Evolutionary conservation across 1,140 invertebrate species (phyloP), one percentile per base, ranked within the genome.

Genomic region (Oryzaephilus surinamensis): DNA sequence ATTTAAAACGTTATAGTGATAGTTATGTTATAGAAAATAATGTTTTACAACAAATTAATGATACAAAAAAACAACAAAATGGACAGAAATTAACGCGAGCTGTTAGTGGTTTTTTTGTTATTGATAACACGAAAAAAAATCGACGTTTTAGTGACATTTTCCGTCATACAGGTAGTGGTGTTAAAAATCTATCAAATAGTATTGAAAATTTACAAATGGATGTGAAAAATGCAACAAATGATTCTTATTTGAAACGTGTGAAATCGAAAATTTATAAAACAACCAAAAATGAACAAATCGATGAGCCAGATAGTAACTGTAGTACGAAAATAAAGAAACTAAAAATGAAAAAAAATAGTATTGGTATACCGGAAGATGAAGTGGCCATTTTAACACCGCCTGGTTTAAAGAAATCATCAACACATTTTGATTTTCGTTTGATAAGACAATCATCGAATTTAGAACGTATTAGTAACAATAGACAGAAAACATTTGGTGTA

Each of bases 371-470:
- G 1, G 53, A 55, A 40, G 53, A 55, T 30, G 51, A 48, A n/a
- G 44, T 47, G 26, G 34, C 46, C 6, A 28, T 30, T n/a, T 20
- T 35, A 8, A 24, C 33, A 3, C 19, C 38, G 7, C 13, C 41
- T 32, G 5, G 35, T 50, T 4, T 36, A 41, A 38, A n/a, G n/a
- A 54, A 51, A 31, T 51, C 51, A 4, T 17, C 45, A 8, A 49
- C 44, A 0, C 50, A 54, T 20, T 58, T 58, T 24, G 53, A 58
- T 31, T 60, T 58, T 31, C 48, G 48, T 3, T 26, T 62, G 20
- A 50, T 58, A 1, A 34, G 60, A 26, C 60, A 62, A 45, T 52
- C 55, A 7, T 61, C 60, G 5, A 62, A 62, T 46, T 49, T 62
- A 46, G 60, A 62, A 45, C 41, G 47, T 13, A 46, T 58, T 5